phyloP scores from a whole-genome alignment of 2,113 vertebrate genomes.

The Fregata magnificens region DNA sequence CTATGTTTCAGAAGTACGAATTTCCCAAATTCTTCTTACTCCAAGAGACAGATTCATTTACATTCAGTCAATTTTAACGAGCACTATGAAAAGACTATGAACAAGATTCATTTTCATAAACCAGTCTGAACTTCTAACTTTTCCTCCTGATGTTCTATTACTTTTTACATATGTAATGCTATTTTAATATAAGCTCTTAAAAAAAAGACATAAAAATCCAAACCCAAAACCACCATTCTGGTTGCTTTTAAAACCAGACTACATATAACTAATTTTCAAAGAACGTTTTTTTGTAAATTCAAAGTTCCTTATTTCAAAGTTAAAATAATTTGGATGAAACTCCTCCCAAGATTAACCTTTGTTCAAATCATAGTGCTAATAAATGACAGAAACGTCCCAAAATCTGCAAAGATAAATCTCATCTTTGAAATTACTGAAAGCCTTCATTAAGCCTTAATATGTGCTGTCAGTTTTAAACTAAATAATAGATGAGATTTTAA shows the following conservation, averaged over 20 bases:
- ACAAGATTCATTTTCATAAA: not conserved
- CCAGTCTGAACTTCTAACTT: not conserved
- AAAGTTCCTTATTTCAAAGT: constrained; percentile 38
- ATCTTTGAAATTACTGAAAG: constrained; percentile 80
- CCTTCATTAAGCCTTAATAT: constrained; percentile 84
- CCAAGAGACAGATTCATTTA: not conserved
- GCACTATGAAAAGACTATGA: not conserved
- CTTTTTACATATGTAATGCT: not conserved
- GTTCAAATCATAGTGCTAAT: constrained; percentile 54
- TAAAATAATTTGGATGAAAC: constrained; percentile 62
- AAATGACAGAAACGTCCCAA: constrained; percentile 50
- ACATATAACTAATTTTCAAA: not conserved
- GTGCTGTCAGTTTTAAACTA: constrained; percentile 84
- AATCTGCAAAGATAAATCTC: constrained; percentile 78
- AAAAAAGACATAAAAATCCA: not conserved
- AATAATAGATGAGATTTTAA: constrained; percentile 88
- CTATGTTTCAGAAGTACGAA: not conserved
- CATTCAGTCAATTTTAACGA: not conserved
- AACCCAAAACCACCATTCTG: not conserved
- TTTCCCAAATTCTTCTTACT: not conserved
- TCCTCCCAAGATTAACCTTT: constrained; percentile 69
- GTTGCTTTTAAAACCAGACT: not conserved
- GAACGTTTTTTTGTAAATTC: not conserved
- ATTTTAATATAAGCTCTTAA: not conserved
- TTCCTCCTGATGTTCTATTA: not conserved